Base-by-base conservation (phyloP, 2,797 vertebrate species). In the Chelonia mydas region DNA sequence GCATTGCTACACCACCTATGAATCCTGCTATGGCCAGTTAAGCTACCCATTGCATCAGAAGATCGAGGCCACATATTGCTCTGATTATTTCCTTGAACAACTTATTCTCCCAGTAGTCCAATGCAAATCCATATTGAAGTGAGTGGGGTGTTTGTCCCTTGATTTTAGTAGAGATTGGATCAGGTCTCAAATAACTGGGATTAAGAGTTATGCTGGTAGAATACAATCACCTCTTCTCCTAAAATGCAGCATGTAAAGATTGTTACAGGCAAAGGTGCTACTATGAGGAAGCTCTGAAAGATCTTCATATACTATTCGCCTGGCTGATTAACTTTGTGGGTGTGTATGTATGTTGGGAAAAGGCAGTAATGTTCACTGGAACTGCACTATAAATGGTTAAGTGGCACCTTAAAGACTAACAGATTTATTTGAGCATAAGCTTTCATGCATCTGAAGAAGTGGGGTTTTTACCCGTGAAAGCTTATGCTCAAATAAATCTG, bases 331-430 rank as follows among this genome's bases (percentile, higher is more conserved):
- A 97, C 90, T n/a, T 84, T 50, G 92, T 89, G 97, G 91, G 96
- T 57, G 87, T 81, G 79, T 84, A 72, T 88, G 54, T 93, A 23
- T 94, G 95, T 91, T 95, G 94, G 95, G 95, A 94, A 72, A 97
- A 96, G 89, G 93, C 94, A 89, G 45, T 93, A 61, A 93, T 96
- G 89, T 96, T 97, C 96, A 91, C 94, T 92, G 94, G 96, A 95
- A 96, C 72, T 57, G 93, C 84, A 17, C 92, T 95, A 53, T 93
- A 96, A 96, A 92, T 94, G 94, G 90, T 79, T 97, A 41, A 41
- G 41, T 41, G 41, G 41, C 41, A 41, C 41, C 41, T 41, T 41
- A 41, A 41, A 41, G 41, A 41, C 41, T 41, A 41, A 41, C 41
- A 41, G 41, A 41, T 41, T 41, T 41, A 41, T 41, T 41, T 5